phyloP scores from a whole-genome alignment of 2,113 vertebrate species.

The Neotragus pygmaeus region DNA sequence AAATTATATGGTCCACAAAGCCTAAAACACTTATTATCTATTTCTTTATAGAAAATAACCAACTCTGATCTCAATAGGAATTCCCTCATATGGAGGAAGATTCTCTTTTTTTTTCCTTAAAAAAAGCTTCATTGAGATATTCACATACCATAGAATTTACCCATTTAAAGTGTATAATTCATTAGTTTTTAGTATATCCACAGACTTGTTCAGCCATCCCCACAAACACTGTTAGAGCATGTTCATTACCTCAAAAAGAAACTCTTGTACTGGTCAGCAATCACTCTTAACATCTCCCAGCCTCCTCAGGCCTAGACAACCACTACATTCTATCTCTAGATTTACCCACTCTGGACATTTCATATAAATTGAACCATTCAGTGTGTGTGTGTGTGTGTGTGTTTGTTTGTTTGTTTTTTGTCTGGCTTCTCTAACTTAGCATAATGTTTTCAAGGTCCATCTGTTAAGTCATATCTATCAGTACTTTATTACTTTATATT shows the following conservation, averaged over 20 bases:
- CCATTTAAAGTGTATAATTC: neutral
- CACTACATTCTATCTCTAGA: neutral
- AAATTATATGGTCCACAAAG: neutral
- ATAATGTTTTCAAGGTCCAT: neutral
- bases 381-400: neutral
- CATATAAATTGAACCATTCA: neutral
- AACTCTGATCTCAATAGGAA: neutral
- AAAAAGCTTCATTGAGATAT: neutral
- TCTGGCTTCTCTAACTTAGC: neutral
- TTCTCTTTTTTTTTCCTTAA: neutral
- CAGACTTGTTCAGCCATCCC: neutral
- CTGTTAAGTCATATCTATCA: neutral
- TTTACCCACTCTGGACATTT: neutral
- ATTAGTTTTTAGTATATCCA: neutral
- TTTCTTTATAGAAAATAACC: neutral
- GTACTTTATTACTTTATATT: neutral
- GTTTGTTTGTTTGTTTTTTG: neutral
- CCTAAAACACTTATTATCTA: neutral
- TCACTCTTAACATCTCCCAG: neutral
- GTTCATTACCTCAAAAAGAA: neutral
- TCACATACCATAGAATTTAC: neutral
- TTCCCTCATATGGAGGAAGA: neutral
- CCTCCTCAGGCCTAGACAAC: neutral
- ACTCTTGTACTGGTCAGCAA: neutral
- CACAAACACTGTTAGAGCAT: neutral